These are phyloP conservation scores for Osmerus eperlanus DNA, from an alignment of 2,113 vertebrate species.

Conservation along the genomic window DNA sequence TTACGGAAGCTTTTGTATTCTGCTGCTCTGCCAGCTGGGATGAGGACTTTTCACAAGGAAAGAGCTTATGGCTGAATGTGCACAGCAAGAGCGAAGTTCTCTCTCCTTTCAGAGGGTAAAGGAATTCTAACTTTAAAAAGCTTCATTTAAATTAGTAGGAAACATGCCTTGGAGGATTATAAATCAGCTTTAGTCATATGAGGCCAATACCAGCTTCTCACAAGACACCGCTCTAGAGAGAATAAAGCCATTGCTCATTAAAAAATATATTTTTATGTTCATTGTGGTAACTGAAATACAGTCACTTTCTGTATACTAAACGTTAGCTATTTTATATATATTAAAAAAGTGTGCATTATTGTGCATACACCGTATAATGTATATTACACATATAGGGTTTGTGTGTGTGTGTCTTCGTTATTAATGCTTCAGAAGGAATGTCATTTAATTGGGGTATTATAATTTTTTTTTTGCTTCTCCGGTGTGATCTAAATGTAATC, in stretches of 20 bases:
- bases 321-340: no score
- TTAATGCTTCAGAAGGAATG: no score
- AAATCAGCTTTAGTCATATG: neutral
- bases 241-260: neutral
- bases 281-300: no score
- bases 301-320: no score
- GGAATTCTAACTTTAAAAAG: neutral
- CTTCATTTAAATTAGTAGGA: conserved; percentile 1
- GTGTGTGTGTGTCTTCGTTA: no score
- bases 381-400: no score
- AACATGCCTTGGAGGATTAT: neutral
- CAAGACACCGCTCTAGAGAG: neutral
- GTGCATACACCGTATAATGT: no score
- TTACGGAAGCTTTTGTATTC: neutral
- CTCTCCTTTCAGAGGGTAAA: neutral
- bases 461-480: neutral
- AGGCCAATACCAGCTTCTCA: neutral
- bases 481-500: neutral
- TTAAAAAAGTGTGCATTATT: no score
- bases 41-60: neutral
- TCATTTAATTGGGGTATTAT: neutral
- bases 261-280: neutral
- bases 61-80: neutral
- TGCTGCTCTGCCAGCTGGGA: neutral
- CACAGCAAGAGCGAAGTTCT: neutral